Base-by-base conservation (phyloP, 2,113 vertebrate genomes). In the Danionella cerebrum region DNA sequence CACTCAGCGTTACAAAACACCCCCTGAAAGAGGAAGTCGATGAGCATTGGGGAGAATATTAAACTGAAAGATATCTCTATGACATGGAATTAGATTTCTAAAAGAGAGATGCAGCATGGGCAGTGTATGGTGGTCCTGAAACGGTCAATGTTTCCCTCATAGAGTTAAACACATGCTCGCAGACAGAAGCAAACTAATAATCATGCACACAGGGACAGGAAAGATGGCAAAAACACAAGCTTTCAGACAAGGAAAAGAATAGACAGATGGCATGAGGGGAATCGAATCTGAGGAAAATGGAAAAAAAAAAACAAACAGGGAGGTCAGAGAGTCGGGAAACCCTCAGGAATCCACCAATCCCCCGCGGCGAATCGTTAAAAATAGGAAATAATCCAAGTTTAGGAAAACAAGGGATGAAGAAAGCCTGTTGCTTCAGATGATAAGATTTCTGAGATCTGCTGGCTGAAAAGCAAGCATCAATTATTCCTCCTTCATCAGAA, bases 161-260 rank as follows among this genome's bases (percentile, higher is more conserved):
- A 5, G 2, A 41, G 22, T 25, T 29, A 5, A 42, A 42, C 35
- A 16, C 16, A 19, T 29, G 41, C 60, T 55, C 25, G 52, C 58
- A 76, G 53, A 21, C 27, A 67, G 47, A 4, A 67, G 27, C 48
- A 65, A n/a, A n/a, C n/a, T n/a, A n/a, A n/a, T n/a, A 65, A 36
- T 50, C 53, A 33, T 55, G 38, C 38, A 38, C 70, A 73, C 0
- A 29, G 62, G 45, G 72, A 75, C 47, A 58, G 51, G 83, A 75
- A 84, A 87, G 86, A 85, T 83, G 85, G 80, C 68, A 73, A 42
- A 60, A 60, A 68, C n/a, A n/a, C n/a, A 70, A 75, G 70, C 74
- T 76, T 70, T 74, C 70, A 63, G 74, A 85, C 72, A 81, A 80
- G 85, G 76, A 78, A 83, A 77, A 73, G 73, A 74, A 82, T 80